Conservation (phyloP, 2,113 vertebrate genomes). For the Dunckerocampus dactyliophorus region DNA sequence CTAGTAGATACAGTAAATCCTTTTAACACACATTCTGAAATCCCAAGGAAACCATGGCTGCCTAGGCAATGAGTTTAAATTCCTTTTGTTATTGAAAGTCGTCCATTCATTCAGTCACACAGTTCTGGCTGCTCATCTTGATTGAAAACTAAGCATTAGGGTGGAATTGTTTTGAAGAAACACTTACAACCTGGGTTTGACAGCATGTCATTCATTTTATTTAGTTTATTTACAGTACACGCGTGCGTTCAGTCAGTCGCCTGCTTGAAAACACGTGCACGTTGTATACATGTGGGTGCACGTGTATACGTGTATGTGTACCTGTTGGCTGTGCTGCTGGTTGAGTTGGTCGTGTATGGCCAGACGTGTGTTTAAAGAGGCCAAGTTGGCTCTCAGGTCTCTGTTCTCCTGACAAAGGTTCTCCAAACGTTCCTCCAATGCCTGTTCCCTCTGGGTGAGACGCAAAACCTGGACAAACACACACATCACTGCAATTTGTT, state of each 20-base stretch:
- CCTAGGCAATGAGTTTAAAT: slow-evolving; percentile 21
- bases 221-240: background rate
- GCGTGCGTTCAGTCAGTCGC: background rate
- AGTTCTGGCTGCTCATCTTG: slow-evolving; percentile 4
- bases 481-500: background rate
- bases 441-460: slow-evolving; percentile 63
- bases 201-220: background rate
- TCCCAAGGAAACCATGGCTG: slow-evolving; percentile 32
- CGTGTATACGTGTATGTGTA: slow-evolving; percentile 43
- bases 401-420: slow-evolving; percentile 55
- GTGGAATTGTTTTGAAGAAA: slow-evolving; percentile 2
- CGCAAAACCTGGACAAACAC: slow-evolving; percentile 51
- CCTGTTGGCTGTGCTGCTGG: slow-evolving; percentile 61
- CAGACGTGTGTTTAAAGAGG: slow-evolving; percentile 51
- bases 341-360: slow-evolving; percentile 51
- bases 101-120: slow-evolving; percentile 23
- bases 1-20: slow-evolving; percentile 31
- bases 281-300: slow-evolving; percentile 13
- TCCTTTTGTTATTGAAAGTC: slow-evolving; percentile 28
- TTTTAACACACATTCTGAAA: slow-evolving; percentile 20
- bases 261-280: background rate
- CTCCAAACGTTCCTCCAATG: slow-evolving; percentile 59
- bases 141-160: background rate
- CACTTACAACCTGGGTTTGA: background rate
- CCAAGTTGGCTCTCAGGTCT: slow-evolving; percentile 55